Evolutionary conservation across 2,113 vertebrate species (phyloP).

Genomic region (Columba janthina): DNA sequence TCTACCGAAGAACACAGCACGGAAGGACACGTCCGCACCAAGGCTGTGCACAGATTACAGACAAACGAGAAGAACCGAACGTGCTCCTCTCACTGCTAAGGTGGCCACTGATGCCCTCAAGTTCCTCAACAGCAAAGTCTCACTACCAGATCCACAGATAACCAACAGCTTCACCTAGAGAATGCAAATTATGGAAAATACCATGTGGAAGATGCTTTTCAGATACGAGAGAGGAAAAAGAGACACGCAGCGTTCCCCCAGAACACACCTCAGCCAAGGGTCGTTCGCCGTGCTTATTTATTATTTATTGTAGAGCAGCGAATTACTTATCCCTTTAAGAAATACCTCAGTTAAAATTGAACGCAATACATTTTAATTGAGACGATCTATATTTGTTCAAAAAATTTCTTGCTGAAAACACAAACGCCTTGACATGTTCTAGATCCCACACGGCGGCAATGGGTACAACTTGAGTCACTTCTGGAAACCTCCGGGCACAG

Average conservation of each 20-base stretch:
- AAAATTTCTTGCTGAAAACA: background rate
- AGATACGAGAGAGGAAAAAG: background rate
- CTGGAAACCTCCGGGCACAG: background rate
- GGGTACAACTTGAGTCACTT: background rate
- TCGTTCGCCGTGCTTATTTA: fast-evolving
- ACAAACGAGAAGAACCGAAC: background rate
- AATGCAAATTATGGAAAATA: background rate
- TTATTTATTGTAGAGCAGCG: background rate
- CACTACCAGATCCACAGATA: background rate
- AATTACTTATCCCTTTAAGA: background rate
- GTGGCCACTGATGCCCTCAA: background rate
- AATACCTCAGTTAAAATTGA: background rate
- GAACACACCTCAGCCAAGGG: background rate
- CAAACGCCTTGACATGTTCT: background rate
- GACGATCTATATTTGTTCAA: background rate
- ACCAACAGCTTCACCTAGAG: background rate
- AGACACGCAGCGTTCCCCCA: fast-evolving
- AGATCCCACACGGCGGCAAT: background rate
- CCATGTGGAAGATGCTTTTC: background rate
- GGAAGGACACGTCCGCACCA: background rate
- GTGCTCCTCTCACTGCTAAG: background rate
- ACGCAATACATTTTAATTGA: background rate
- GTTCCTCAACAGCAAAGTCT: background rate
- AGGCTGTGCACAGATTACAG: fast-evolving
- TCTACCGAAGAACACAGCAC: background rate